phyloP scores from a whole-genome alignment of 2,797 vertebrate genomes.

The Rhadinocentrus ornatus region DNA sequence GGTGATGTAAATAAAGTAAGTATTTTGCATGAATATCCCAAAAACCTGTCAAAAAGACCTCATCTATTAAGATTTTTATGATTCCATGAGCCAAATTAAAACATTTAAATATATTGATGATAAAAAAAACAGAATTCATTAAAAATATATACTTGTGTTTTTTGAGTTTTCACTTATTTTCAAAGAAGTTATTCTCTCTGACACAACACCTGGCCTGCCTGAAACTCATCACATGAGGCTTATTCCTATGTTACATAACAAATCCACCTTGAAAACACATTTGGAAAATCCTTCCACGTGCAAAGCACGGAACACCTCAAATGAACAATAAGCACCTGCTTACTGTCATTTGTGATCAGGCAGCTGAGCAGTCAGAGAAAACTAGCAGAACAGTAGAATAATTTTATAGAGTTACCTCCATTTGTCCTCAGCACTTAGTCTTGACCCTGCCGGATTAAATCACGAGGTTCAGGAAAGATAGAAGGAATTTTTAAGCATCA shows the following conservation, averaged over 20 bases:
- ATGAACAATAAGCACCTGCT: too few relatives aligned
- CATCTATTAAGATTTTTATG: background rate
- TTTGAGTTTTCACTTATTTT: background rate
- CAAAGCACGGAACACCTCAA: too few relatives aligned
- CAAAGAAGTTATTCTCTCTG: background rate
- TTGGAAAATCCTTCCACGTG: too few relatives aligned
- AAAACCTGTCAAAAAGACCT: background rate
- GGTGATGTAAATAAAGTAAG: background rate
- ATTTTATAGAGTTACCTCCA: too few relatives aligned
- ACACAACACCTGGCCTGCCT: background rate
- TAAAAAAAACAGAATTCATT: background rate
- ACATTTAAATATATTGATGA: background rate
- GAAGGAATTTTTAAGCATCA: background rate
- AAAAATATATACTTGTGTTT: background rate
- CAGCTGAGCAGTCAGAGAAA: too few relatives aligned
- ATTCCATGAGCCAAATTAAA: background rate
- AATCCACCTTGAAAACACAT: background rate
- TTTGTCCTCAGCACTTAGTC: background rate
- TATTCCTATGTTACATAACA: background rate
- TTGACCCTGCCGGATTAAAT: background rate
- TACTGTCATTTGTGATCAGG: too few relatives aligned
- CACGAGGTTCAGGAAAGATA: background rate
- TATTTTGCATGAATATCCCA: background rate
- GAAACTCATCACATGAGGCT: background rate
- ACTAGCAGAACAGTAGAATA: too few relatives aligned